Evolutionary conservation across 2,797 vertebrate genomes (phyloP), one percentile per base, ranked within the genome.

Genomic region (Mormyrops attenuatus): DNA sequence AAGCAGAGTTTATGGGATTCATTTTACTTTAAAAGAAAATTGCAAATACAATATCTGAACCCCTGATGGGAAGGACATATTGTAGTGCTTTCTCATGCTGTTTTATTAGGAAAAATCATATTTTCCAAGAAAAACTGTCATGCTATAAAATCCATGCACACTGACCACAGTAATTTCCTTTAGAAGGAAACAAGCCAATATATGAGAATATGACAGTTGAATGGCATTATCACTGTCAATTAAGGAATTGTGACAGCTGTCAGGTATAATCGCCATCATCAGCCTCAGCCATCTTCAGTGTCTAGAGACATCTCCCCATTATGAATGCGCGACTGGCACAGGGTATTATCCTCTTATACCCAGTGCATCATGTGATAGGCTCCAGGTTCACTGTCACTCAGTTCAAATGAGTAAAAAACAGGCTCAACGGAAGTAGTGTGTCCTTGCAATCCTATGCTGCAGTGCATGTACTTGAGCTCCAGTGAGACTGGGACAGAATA

Each of bases 21-120:
- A 85, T 85, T 85, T 85, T 85, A 17, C 47, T 49, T 22, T 85
- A 52, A 85, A 9, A 85, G 82, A 85, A 85, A 85, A 85, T 30
- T 26, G 82, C 82, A 26, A 85, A 85, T 52, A 52, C 52, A 85
- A 52, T 52, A 9, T 8, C 9, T 30, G 47, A 52, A 30, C 47
- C 3, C 47, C 80, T 50, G 44, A 47, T 11, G 47, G 80, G 80
- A 22, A 85, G 9, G 80, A 47, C 47, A 85, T 41, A 50, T 52
- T 52, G 82, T 30, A 52, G 9, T 85, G 11, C 11, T 22, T 22
- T 85, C 2, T 0, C 20, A n/a, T 30, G 47, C 82, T 49, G 26
- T 85, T 85, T 52, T 52, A 26, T 47, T 80, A 44, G 73, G 73
- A 50, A 47, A n/a, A 85, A 49, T 2, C n/a, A 85, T 3, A 49